phyloP scores from a whole-genome alignment of 2,888 invertebrate genomes.

The Apamea anceps region DNA sequence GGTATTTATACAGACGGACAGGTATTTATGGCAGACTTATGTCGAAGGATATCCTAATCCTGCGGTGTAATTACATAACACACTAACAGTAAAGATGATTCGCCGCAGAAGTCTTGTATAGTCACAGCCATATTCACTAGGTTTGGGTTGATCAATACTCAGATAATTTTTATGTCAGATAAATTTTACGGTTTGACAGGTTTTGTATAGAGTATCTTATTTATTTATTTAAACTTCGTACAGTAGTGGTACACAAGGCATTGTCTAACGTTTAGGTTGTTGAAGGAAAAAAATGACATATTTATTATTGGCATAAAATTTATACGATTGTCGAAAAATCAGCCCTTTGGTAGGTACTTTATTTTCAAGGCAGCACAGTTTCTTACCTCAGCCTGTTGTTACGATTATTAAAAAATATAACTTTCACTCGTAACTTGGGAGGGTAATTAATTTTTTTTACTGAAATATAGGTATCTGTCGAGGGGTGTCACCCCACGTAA shows the following conservation, averaged over 20 bases:
- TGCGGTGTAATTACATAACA: neutral
- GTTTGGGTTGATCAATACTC: neutral
- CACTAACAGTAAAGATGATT: neutral
- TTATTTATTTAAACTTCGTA: neutral
- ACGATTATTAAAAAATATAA: conserved; percentile 23
- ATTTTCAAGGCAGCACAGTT: neutral
- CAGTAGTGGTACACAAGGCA: neutral
- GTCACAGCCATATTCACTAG: neutral
- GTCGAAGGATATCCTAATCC: neutral
- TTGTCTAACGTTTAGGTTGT: neutral
- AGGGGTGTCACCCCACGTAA: conserved; percentile 81
- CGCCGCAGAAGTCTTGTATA: neutral
- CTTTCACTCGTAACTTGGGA: conserved; percentile 47
- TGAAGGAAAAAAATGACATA: too few relatives aligned
- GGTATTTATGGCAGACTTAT: neutral
- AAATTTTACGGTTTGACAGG: neutral
- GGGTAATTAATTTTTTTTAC: conserved; percentile 70
- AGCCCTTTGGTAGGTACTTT: neutral
- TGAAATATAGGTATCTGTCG: conserved; percentile 67
- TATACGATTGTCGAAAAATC: neutral
- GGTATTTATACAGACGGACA: neutral
- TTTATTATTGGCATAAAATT: neutral
- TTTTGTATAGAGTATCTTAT: neutral
- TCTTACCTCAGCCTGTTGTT: neutral
- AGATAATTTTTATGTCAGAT: neutral